Evolutionary conservation across 2,113 vertebrate species (phyloP).

Genomic region (Ameiurus melas): DNA sequence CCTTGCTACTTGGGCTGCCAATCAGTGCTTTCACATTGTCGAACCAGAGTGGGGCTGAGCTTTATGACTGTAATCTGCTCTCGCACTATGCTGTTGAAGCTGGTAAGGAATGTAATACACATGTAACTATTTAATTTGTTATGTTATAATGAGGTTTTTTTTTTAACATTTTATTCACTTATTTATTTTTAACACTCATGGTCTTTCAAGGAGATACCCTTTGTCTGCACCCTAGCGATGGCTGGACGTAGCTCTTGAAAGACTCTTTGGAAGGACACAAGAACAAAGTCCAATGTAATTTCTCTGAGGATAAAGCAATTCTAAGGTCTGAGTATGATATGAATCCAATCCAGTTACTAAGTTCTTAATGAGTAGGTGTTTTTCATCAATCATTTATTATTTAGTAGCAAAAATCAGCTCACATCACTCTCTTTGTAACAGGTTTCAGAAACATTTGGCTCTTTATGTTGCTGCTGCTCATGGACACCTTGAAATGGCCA

Average conservation of each 20-base stretch:
- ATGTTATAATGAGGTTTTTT: neutral
- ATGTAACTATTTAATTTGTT: neutral
- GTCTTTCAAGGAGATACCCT: slow-evolving; percentile 64
- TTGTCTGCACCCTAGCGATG: slow-evolving; percentile 74
- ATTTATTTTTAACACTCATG: neutral
- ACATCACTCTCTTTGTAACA: slow-evolving; percentile 38
- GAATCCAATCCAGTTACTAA: neutral
- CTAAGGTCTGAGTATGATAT: slow-evolving; percentile 60
- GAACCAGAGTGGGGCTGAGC: slow-evolving; percentile 62
- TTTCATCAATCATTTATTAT: neutral
- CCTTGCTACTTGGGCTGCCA: slow-evolving; percentile 68
- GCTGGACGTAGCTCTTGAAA: slow-evolving; percentile 72
- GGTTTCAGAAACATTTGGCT: slow-evolving; percentile 75
- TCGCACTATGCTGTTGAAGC: slow-evolving; percentile 63
- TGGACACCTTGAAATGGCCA: slow-evolving; percentile 71
- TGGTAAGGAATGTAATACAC: slow-evolving; percentile 59
- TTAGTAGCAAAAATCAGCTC: neutral
- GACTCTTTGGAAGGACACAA: slow-evolving; percentile 68
- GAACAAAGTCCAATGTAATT: slow-evolving; percentile 63
- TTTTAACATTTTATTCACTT: neutral
- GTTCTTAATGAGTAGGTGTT: neutral
- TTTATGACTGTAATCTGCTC: slow-evolving; percentile 77
- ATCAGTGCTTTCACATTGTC: slow-evolving; percentile 74
- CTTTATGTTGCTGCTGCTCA: slow-evolving; percentile 74
- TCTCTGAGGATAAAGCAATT: slow-evolving; percentile 68